Base-by-base conservation (phyloP, 2,888 invertebrate species). In the Carterocephalus palaemon region DNA sequence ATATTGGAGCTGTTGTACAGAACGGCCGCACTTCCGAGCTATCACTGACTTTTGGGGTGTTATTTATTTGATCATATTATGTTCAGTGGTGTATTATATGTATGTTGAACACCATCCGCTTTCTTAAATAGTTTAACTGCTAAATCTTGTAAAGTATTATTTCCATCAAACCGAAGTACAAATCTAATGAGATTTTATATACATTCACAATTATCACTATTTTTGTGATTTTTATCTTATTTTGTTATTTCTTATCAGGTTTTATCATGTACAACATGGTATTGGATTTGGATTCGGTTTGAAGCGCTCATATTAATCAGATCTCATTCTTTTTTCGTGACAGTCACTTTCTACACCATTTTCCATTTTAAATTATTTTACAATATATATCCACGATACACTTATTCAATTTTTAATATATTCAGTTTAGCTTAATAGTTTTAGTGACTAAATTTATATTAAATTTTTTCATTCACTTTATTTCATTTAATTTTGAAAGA, bases 71-170 rank as follows among this genome's bases (percentile, higher is more conserved):
- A 67, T 74, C 69, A 69, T 74, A 48, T 74, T 76, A 64, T 73
- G 71, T 75, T 75, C 74, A 75, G 75, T 81, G 77, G 70, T 75
- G 75, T 82, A 72, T 67, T 66, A 64, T 70, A 65, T 75, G 68
- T 78, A 64, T 79, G 76, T 81, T 78, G 72, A 84, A 85, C 86
- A 85, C 86, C 86, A 86, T 86, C 85, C 86, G 84, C 86, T 85
- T 84, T 85, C 85, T 79, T 75, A 79, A 83, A 73, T 83, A 77
- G 79, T 70, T 70, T 61, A 68, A 64, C 59, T 56, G 68, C 71
- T 74, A 71, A 61, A 63, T 47, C 61, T 59, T 63, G 60, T 69
- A 63, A 62, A 60, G 55, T 62, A 62, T 60, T 64, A 64, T 70
- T 62, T 58, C 51, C 56, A 54, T 75, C 76, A 72, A 79, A 77